These are phyloP conservation scores for Agelaius phoeniceus DNA, from an alignment of 2,113 vertebrate species.

Conservation along the genomic window DNA sequence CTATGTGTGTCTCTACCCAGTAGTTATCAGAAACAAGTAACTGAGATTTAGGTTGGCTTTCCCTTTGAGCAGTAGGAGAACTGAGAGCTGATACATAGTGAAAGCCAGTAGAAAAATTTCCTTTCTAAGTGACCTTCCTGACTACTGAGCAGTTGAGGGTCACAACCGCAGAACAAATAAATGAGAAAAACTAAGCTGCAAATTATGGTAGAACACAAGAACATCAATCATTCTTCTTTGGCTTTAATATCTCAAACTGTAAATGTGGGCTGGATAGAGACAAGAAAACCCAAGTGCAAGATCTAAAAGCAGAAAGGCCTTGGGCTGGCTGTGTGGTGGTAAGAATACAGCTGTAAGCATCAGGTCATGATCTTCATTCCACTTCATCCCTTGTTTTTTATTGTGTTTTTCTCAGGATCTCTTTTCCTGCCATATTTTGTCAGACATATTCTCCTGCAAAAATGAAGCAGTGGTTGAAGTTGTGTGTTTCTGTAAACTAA, in stretches of 20 bases:
- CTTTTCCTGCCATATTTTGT: neutral
- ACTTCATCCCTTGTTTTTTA: neutral
- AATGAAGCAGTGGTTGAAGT: neutral
- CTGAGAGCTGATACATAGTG: neutral
- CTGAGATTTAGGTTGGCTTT: neutral
- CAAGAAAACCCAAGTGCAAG: neutral
- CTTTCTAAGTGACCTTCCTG: slow-evolving; percentile 53
- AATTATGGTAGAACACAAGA: slow-evolving; percentile 16
- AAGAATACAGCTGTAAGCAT: neutral
- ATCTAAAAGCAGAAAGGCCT: neutral
- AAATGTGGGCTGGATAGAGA: neutral
- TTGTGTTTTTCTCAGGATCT: neutral
- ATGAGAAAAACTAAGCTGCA: slow-evolving; percentile 49
- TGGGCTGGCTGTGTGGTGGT: neutral
- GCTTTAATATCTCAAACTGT: slow-evolving; percentile 2
- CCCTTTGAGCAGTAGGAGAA: neutral
- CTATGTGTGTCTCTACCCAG: neutral
- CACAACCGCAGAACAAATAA: slow-evolving; percentile 60
- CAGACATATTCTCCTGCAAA: neutral
- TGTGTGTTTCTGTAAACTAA: neutral
- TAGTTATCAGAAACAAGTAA: neutral
- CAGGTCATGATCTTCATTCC: neutral
- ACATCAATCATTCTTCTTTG: slow-evolving; percentile 30
- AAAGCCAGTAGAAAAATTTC: slow-evolving; percentile 54
- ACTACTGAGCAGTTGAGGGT: slow-evolving; percentile 61